Conservation (phyloP, 2,113 vertebrate species). For the Puntigrus tetrazona region DNA sequence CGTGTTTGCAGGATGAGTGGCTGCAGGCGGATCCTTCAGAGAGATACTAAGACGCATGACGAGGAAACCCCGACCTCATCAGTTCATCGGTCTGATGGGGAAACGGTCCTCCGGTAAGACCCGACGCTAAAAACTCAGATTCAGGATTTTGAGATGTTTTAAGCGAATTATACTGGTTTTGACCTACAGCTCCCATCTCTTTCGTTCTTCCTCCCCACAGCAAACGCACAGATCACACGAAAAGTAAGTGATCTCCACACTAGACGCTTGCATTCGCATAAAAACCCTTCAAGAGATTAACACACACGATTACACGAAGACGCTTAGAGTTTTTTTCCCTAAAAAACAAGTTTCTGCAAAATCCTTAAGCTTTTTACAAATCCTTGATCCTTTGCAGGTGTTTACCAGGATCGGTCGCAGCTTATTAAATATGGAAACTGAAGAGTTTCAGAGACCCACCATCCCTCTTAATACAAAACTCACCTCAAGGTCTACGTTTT, state of each 20-base stretch:
- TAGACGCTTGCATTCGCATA: not conserved
- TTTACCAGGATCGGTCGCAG: not conserved
- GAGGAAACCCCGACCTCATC: constrained; percentile 90
- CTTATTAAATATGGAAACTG: not conserved
- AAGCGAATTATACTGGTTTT: not conserved
- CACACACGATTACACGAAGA: not conserved
- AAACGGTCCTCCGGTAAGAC: constrained; percentile 89
- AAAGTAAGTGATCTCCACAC: constrained; percentile 84
- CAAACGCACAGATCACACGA: constrained; percentile 87
- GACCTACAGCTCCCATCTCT: not conserved
- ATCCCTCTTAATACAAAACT: not conserved
- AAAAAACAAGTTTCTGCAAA: too few species aligned
- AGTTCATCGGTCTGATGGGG: constrained; percentile 97
- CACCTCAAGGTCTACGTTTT: constrained; percentile 16
- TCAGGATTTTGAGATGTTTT: not conserved
- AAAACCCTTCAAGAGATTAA: constrained; percentile 3
- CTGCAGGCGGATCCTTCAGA: constrained; percentile 77
- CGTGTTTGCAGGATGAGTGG: constrained; percentile 71
- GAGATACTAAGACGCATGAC: constrained; percentile 90
- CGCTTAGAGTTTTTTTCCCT: not conserved
- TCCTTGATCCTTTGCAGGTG: not conserved
- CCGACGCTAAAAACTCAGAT: not conserved
- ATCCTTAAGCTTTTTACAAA: too few species aligned
- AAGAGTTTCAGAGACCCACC: not conserved
- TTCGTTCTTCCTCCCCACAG: constrained; percentile 66